These are phyloP conservation scores for Chrysocyon brachyurus DNA, from an alignment of 2,797 vertebrate genomes.

Conservation along the genomic window DNA sequence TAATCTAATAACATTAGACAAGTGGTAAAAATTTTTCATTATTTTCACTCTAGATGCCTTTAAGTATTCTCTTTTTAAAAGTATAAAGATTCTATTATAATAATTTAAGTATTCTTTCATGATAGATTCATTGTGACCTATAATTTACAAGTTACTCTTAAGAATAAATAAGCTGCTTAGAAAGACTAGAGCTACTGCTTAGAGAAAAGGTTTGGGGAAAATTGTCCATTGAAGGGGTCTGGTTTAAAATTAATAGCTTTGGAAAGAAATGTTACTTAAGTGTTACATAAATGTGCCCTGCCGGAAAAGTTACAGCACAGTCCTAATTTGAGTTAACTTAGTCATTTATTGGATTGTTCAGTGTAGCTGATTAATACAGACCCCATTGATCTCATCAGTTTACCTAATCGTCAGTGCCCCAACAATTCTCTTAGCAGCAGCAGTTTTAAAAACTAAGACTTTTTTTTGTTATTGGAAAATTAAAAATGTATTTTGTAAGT, in stretches of 20 bases:
- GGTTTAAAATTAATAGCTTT: slow-evolving; percentile 59
- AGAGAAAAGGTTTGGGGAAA: slow-evolving; percentile 46
- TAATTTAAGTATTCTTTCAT: slow-evolving; percentile 47
- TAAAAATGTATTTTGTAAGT: slow-evolving; percentile 13
- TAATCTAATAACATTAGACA: slow-evolving; percentile 37
- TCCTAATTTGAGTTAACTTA: slow-evolving; percentile 24
- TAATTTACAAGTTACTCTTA: slow-evolving; percentile 5
- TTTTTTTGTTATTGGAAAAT: not conserved
- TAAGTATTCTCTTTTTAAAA: slow-evolving; percentile 62
- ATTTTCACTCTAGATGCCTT: not conserved
- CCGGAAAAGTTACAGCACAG: slow-evolving; percentile 1
- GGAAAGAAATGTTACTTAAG: slow-evolving; percentile 70
- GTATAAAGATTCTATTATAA: slow-evolving; percentile 11
- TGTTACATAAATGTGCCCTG: not conserved
- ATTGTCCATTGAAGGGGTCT: not conserved
- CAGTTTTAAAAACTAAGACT: slow-evolving; percentile 14
- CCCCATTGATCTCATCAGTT: not conserved
- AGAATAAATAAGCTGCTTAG: slow-evolving; percentile 27
- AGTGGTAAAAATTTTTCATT: slow-evolving; percentile 51
- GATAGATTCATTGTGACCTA: not conserved
- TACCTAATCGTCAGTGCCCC: not conserved
- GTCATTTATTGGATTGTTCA: not conserved
- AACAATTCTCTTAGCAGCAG: not conserved
- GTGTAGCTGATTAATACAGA: not conserved
- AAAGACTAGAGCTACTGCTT: not conserved